Conservation (phyloP, 1,140 invertebrate species). For the Cherax destructor region DNA sequence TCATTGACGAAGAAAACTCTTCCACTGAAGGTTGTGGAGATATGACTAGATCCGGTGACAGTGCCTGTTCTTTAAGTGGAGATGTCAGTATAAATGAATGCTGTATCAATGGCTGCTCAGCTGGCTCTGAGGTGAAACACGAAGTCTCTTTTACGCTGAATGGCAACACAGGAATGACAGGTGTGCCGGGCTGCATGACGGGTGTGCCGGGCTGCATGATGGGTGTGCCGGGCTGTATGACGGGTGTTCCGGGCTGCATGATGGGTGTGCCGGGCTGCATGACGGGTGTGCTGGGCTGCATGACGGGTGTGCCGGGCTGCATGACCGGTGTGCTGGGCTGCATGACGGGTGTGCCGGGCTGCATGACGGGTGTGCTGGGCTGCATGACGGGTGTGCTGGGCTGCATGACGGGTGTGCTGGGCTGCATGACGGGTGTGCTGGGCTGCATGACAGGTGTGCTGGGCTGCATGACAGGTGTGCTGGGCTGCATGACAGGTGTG, state of each 20-base stretch:
- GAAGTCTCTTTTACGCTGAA: background rate
- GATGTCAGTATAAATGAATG: no score
- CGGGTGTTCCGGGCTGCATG: background rate
- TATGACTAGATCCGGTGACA: background rate
- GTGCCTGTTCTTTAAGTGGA: background rate
- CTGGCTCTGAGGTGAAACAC: background rate
- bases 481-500: no score
- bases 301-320: background rate
- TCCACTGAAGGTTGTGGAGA: background rate
- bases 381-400: background rate
- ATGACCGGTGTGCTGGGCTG: background rate
- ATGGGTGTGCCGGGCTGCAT: background rate
- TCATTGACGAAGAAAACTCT: background rate
- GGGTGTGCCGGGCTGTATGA: background rate
- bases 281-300: background rate
- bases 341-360: slow-evolving; percentile 6
- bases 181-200: background rate
- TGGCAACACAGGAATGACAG: background rate
- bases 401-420: background rate
- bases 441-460: background rate
- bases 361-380: background rate
- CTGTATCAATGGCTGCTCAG: background rate
- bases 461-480: no score
- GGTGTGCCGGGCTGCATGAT: background rate
- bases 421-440: background rate